Evolutionary conservation across 2,797 vertebrate species (phyloP), one percentile per base, ranked within the genome.

Genomic region (Knipowitschia caucasica): DNA sequence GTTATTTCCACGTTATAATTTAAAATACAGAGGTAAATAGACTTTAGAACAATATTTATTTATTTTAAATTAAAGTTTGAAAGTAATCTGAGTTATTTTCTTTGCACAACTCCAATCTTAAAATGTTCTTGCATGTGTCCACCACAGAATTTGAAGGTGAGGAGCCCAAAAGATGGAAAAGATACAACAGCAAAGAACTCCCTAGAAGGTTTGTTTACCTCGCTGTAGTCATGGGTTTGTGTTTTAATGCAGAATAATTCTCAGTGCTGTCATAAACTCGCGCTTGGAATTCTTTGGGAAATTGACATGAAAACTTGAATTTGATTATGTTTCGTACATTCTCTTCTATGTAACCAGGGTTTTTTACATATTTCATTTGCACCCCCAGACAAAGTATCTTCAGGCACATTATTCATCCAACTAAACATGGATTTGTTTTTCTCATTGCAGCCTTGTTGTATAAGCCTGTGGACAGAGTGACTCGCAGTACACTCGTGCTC

Each of bases 381-480:
- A 18, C 31, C 31, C 10, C 10, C 3, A 29, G 15, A 45, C 15
- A 29, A 17, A 29, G 9, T 27, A 18, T 3, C 3, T 11, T 15
- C 40, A 43, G 21, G 42, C 24, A 26, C 42, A 44, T 44, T 10
- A 17, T 27, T 4, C 10, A 12, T 14, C n/a, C 24, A 5, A 55
- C 45, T 15, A 0, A 24, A 62, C 7, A 25, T 43, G 12, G 24
- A 1, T 59, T n/a, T 45, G 30, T 9, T 5, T 40, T 53, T 53
- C 46, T 62, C 4, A 1, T 39, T 56, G 2, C 80, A 99, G 97
- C 94, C 66, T 83, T 99, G 38, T 86, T 99, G 0, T 98, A 99
- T 75, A 99, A 98, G 77, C 97, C 97, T 1, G 96, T 99, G 86
- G 97, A 99, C 85, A 88, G 94, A 65, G 97, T 99, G 73, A 99